phyloP scores from a whole-genome alignment of 2,888 invertebrate genomes.

The Apamea sordens region DNA sequence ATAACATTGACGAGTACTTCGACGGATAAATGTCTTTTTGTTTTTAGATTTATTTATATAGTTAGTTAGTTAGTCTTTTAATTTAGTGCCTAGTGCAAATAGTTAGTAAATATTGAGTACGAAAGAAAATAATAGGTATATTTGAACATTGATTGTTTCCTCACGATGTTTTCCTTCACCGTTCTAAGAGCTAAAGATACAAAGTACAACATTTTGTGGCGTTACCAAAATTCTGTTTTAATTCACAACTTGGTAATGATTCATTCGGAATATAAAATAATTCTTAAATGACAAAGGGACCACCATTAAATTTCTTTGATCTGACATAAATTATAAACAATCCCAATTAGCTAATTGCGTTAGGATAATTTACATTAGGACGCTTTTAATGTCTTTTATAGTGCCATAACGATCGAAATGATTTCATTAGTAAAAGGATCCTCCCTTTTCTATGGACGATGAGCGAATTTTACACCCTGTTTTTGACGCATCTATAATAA shows the following conservation, averaged over 20 bases:
- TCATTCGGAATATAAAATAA: slow-evolving; percentile 24
- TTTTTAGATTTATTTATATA: too few species aligned
- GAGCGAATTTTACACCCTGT: too few species aligned
- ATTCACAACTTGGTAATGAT: neutral
- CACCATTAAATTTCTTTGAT: slow-evolving; percentile 46
- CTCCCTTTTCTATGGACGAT: too few species aligned
- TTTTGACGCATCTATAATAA: too few species aligned
- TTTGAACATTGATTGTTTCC: too few species aligned
- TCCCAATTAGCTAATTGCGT: slow-evolving; percentile 54
- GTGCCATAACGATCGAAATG: slow-evolving; percentile 2
- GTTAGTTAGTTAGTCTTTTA: too few species aligned
- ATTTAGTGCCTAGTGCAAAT: too few species aligned
- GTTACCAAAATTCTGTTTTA: neutral
- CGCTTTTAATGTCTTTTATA: slow-evolving; percentile 43
- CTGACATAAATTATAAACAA: slow-evolving; percentile 49
- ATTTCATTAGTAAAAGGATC: neutral
- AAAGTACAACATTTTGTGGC: neutral
- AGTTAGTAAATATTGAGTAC: too few species aligned
- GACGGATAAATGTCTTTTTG: too few species aligned
- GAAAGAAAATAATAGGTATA: too few species aligned
- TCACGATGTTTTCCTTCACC: too few species aligned
- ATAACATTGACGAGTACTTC: too few species aligned
- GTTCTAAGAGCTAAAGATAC: neutral
- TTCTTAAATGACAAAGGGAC: slow-evolving; percentile 33
- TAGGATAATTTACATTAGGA: slow-evolving; percentile 42